A percentile compares a stretch with the other conserved stretches of the same genome.
phyloP scores from a whole-genome alignment of 2,888 invertebrate genomes.

The Apodemia hepburni region DNA sequence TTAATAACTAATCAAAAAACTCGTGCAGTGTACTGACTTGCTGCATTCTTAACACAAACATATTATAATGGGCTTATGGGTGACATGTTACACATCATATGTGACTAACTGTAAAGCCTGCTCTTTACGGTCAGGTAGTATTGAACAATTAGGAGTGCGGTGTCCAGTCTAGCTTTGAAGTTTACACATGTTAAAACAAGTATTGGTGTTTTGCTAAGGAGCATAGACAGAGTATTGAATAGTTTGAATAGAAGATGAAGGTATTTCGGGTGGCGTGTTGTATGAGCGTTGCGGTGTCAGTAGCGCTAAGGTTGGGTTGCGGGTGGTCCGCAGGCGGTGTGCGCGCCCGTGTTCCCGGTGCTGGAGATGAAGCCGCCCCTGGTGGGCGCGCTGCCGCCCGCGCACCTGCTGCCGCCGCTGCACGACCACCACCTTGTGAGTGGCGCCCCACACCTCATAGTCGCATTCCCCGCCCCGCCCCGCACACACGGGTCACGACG shows the following conservation, averaged over 20 bases:
- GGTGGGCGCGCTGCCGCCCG: conserved; percentile 74
- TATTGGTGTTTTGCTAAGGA: no score
- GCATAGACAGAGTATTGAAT: neutral
- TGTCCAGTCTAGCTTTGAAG: no score
- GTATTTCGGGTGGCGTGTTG: neutral
- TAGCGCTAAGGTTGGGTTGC: conserved; percentile 18
- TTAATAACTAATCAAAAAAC: no score
- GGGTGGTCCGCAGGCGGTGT: conserved; percentile 56
- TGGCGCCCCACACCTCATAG: conserved; percentile 45
- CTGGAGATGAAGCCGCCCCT: conserved; percentile 77
- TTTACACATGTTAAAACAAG: no score
- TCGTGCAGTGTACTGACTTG: no score
- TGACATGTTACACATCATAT: no score
- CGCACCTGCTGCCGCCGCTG: conserved; percentile 80
- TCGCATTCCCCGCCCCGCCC: conserved; percentile 30
- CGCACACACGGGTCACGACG: conserved; percentile 17
- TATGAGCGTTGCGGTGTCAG: neutral
- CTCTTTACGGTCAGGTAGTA: no score
- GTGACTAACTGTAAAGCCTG: no score
- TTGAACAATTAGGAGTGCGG: no score
- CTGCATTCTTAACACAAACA: no score
- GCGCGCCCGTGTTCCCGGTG: conserved; percentile 78
- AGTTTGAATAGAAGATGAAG: neutral
- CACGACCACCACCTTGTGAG: conserved; percentile 84
- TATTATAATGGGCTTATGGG: no score